phyloP scores from a whole-genome alignment of 2,888 invertebrate species.

The Drosophila infuscata region DNA sequence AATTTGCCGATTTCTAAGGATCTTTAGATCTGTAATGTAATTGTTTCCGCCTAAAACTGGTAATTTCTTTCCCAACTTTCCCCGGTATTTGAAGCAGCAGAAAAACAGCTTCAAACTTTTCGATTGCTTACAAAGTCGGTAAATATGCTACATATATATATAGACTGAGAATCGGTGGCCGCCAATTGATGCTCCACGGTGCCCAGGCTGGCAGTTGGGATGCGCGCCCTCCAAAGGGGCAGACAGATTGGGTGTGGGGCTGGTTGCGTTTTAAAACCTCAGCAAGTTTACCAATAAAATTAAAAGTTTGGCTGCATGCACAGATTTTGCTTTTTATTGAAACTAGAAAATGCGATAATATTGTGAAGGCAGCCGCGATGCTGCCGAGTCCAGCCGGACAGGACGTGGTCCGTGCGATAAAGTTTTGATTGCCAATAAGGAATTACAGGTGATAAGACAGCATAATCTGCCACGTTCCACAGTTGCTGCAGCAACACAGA shows the following conservation, averaged over 20 bases:
- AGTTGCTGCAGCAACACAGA: conserved; percentile 31
- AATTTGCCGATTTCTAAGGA: background rate
- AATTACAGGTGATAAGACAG: conserved; percentile 83
- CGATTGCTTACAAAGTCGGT: conserved; percentile 38
- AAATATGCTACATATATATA: conserved; percentile 3
- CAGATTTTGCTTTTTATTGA: conserved; percentile 76
- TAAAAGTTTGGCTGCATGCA: conserved; percentile 76
- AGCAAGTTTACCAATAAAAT: conserved; percentile 79
- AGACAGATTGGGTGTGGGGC: background rate
- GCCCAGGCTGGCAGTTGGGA: conserved; percentile 3
- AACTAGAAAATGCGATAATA: conserved; percentile 70
- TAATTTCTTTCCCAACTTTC: conserved; percentile 12
- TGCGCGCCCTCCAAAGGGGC: conserved; percentile 28
- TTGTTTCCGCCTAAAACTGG: conserved; percentile 28
- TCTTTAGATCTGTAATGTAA: conserved; percentile 7
- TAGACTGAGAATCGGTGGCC: conserved; percentile 4
- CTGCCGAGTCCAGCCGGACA: conserved; percentile 16
- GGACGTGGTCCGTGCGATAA: conserved; percentile 52
- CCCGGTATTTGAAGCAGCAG: conserved; percentile 1
- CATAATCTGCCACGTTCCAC: conserved; percentile 77
- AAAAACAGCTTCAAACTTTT: conserved; percentile 49
- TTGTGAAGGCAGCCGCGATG: conserved; percentile 30
- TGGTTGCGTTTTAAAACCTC: conserved; percentile 46
- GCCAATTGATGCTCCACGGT: conserved; percentile 26
- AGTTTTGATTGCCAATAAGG: conserved; percentile 83